A percentile compares a stretch with the other conserved stretches of the same genome.
Conservation (phyloP, 2,113 vertebrate genomes). For the Microcebus murinus region DNA sequence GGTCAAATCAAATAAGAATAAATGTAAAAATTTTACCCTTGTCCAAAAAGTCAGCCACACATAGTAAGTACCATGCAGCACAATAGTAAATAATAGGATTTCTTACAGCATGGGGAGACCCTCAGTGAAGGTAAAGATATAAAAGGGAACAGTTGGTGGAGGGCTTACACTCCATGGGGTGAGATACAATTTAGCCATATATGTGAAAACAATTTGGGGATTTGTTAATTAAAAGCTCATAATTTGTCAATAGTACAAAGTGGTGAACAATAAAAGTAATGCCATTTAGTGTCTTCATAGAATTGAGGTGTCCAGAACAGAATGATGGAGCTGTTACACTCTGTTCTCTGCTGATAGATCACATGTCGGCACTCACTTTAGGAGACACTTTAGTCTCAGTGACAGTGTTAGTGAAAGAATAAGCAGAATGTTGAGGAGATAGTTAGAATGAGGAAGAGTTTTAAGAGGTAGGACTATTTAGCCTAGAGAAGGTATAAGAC, state of each 20-base stretch:
- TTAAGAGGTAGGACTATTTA: conserved; percentile 45
- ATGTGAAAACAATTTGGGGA: conserved; percentile 11
- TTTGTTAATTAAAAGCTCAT: conserved; percentile 47
- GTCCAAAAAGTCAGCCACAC: not conserved
- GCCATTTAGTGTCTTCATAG: not conserved
- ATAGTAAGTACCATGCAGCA: not conserved
- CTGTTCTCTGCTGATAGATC: not conserved
- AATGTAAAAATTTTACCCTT: not conserved
- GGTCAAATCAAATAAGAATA: conserved; percentile 1
- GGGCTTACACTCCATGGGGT: not conserved
- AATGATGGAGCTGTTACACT: not conserved
- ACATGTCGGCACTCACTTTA: not conserved
- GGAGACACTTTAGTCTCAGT: not conserved
- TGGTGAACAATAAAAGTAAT: not conserved
- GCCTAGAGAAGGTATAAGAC: conserved; percentile 17
- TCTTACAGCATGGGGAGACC: not conserved
- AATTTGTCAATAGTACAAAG: not conserved
- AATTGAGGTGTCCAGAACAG: not conserved
- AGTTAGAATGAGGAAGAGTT: not conserved
- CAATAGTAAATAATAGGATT: not conserved
- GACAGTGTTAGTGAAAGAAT: conserved; percentile 42
- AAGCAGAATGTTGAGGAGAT: conserved; percentile 59
- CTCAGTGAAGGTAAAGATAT: not conserved
- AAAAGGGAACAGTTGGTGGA: not conserved
- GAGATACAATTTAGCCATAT: conserved; percentile 21